These are phyloP conservation scores for Phyllostomus discolor DNA, from an alignment of 2,113 vertebrate species.

Conservation along the genomic window DNA sequence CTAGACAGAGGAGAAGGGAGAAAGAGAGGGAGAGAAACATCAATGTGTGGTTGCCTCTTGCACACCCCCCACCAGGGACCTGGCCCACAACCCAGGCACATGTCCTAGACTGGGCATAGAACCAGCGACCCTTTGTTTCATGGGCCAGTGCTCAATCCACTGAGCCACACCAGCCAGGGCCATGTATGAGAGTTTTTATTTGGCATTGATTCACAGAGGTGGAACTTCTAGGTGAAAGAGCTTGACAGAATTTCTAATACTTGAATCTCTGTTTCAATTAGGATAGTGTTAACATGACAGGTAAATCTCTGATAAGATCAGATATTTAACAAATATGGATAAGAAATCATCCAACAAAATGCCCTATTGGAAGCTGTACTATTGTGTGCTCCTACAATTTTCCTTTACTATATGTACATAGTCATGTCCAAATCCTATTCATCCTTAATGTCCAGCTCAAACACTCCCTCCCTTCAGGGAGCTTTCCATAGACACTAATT, in stretches of 20 bases:
- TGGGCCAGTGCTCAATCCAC: too few species aligned
- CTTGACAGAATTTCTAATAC: neutral
- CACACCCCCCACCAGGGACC: too few species aligned
- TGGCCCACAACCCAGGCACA: too few species aligned
- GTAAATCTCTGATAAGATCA: neutral
- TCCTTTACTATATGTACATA: neutral
- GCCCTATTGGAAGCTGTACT: neutral
- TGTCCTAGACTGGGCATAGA: too few species aligned
- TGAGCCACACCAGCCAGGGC: too few species aligned
- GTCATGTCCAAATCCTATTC: neutral
- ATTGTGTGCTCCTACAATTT: neutral
- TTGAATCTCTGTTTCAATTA: neutral
- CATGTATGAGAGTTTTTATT: neutral
- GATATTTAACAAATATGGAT: neutral
- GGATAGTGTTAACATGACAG: neutral
- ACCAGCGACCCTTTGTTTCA: too few species aligned
- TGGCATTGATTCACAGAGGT: neutral
- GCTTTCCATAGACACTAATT: neutral
- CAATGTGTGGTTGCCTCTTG: too few species aligned
- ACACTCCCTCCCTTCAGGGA: neutral
- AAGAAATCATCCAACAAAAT: constrained; percentile 2
- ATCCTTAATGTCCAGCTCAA: neutral
- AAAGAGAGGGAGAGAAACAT: too few species aligned
- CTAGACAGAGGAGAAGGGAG: too few species aligned
- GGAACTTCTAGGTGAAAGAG: neutral